A percentile compares a stretch with the other conserved stretches of the same genome.
Evolutionary conservation across 2,888 invertebrate species (phyloP).

Genomic region (Drosophila pseudotakahashii): DNA sequence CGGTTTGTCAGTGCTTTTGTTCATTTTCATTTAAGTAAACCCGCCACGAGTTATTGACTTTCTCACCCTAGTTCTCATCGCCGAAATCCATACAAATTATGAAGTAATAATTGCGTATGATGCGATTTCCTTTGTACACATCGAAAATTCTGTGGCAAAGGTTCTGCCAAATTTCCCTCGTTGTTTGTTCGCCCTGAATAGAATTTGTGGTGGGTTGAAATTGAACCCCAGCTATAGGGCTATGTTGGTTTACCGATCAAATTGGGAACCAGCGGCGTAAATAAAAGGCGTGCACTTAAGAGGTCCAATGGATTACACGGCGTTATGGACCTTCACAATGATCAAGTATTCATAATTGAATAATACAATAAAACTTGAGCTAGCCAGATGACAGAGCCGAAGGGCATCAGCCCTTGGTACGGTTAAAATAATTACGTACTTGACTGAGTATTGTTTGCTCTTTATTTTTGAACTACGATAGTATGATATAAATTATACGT

Average conservation of each 20-base stretch:
- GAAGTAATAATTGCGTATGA: slow-evolving; percentile 80
- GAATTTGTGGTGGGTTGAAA: slow-evolving; percentile 61
- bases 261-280: slow-evolving; percentile 70
- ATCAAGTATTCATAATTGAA: slow-evolving; percentile 72
- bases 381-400: slow-evolving; percentile 1
- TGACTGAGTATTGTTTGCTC: neutral
- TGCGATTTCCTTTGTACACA: slow-evolving; percentile 59
- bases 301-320: slow-evolving; percentile 74
- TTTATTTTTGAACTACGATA: too few relatives aligned
- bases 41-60: slow-evolving; percentile 75
- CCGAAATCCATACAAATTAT: slow-evolving; percentile 72
- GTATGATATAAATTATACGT: too few relatives aligned
- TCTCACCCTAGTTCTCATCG: slow-evolving; percentile 71
- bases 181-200: slow-evolving; percentile 28
- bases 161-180: slow-evolving; percentile 59
- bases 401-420: neutral
- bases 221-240: slow-evolving; percentile 31
- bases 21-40: slow-evolving; percentile 22
- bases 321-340: slow-evolving; percentile 70
- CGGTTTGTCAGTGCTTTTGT: neutral
- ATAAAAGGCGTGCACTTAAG: slow-evolving; percentile 77
- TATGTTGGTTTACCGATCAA: slow-evolving; percentile 51
- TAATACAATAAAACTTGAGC: slow-evolving; percentile 66
- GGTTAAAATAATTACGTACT: slow-evolving; percentile 1
- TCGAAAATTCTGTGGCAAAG: slow-evolving; percentile 52